Conservation (phyloP, 2,797 vertebrate species). For the Centroberyx gerrardi region DNA sequence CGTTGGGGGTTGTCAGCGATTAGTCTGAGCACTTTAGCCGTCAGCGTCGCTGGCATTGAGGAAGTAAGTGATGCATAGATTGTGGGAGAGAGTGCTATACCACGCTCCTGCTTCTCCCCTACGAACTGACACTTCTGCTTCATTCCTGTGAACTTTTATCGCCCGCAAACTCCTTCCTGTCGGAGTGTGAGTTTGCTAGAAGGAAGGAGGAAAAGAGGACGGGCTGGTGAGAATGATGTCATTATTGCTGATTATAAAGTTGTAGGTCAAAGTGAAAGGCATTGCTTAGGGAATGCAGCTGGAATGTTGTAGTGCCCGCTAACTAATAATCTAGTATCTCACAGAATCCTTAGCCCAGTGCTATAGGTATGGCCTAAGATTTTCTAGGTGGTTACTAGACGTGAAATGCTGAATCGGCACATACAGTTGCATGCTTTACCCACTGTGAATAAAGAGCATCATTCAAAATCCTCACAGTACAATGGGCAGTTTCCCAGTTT, state of each 20-base stretch:
- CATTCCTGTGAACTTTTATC: slow-evolving; percentile 67
- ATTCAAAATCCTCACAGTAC: not conserved
- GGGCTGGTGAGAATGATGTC: slow-evolving; percentile 52
- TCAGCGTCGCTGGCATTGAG: slow-evolving; percentile 45
- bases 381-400: too few relatives aligned
- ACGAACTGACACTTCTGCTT: slow-evolving; percentile 57
- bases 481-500: slow-evolving; percentile 16
- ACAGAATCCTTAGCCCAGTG: too few relatives aligned
- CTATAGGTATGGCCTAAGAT: too few relatives aligned
- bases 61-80: slow-evolving; percentile 60
- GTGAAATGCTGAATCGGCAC: not conserved
- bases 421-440: not conserved
- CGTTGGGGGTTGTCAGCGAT: slow-evolving; percentile 61
- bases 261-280: not conserved
- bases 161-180: slow-evolving; percentile 45
- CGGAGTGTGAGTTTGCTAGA: slow-evolving; percentile 22
- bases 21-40: slow-evolving; percentile 61
- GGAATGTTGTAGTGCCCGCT: not conserved
- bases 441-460: not conserved
- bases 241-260: slow-evolving; percentile 31
- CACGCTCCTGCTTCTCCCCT: slow-evolving; percentile 23
- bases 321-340: not conserved
- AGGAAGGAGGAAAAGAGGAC: slow-evolving; percentile 17
- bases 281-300: not conserved
- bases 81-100: slow-evolving; percentile 46